phyloP scores from a whole-genome alignment of 2,888 invertebrate genomes.

The Pollenia amentaria region DNA sequence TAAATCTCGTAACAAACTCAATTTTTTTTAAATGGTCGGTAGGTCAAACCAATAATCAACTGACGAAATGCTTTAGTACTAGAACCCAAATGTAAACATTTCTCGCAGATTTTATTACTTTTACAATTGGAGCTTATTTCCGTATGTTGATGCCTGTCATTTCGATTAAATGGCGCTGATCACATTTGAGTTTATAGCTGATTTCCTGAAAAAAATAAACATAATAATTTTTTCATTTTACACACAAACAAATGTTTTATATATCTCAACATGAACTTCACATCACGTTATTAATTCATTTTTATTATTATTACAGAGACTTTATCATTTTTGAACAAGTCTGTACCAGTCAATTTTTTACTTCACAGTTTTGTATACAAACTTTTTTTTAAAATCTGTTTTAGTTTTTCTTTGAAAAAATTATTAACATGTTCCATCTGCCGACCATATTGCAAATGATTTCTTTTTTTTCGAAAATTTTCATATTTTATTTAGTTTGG shows the following conservation, averaged over 20 bases:
- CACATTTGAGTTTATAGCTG: slow-evolving; percentile 1
- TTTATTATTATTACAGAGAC: slow-evolving; percentile 22
- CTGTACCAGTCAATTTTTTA: slow-evolving; percentile 14
- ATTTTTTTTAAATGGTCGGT: too few species aligned
- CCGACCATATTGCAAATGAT: slow-evolving; percentile 63
- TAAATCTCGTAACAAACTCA: too few species aligned
- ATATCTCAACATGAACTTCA: slow-evolving; percentile 14
- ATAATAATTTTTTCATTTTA: background rate
- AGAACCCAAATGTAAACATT: slow-evolving; percentile 7
- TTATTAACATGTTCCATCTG: slow-evolving; percentile 68
- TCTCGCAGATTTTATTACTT: slow-evolving; percentile 53
- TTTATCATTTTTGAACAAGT: slow-evolving; percentile 18
- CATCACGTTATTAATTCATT: slow-evolving; percentile 22
- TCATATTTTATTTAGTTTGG: background rate
- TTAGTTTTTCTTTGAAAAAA: slow-evolving; percentile 18
- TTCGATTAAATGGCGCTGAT: slow-evolving; percentile 23
- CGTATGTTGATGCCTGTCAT: slow-evolving; percentile 61
- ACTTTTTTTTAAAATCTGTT: background rate
- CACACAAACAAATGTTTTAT: slow-evolving; percentile 41
- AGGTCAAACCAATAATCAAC: too few species aligned
- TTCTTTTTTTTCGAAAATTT: background rate
- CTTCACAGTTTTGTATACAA: slow-evolving; percentile 18
- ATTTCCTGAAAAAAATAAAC: background rate
- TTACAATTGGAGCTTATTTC: slow-evolving; percentile 49
- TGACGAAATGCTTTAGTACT: background rate